phyloP scores from a whole-genome alignment of 2,888 invertebrate species.

The Argyresthia goedartella region DNA sequence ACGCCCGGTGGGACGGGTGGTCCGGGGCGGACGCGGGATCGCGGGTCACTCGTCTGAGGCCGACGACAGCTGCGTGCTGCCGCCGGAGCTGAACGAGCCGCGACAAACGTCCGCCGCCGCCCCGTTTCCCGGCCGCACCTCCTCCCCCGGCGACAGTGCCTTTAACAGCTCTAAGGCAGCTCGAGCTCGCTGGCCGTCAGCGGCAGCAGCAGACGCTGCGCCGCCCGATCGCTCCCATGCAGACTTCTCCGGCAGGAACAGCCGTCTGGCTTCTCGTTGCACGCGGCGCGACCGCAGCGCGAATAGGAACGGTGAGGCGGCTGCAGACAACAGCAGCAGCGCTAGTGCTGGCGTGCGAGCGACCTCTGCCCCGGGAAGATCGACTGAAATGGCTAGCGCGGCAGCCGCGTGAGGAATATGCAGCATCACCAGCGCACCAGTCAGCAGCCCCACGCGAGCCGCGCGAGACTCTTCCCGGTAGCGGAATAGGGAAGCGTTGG shows the following conservation, averaged over 20 bases:
- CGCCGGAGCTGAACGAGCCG: slow-evolving; percentile 75
- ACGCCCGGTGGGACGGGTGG: slow-evolving; percentile 42
- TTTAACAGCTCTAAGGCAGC: slow-evolving; percentile 53
- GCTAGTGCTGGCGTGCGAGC: slow-evolving; percentile 63
- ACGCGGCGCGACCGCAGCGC: slow-evolving; percentile 81
- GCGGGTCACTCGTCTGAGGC: slow-evolving; percentile 72
- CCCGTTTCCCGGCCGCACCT: slow-evolving; percentile 50
- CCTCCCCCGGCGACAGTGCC: slow-evolving; percentile 54
- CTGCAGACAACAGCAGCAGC: slow-evolving; percentile 72
- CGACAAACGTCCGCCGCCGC: slow-evolving; percentile 68
- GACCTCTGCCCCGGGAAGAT: slow-evolving; percentile 56
- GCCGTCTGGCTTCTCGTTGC: slow-evolving; percentile 51
- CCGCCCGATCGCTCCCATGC: slow-evolving; percentile 67
- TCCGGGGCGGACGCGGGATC: slow-evolving; percentile 24
- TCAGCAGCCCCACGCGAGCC: slow-evolving; percentile 77
- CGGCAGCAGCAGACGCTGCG: too few relatives aligned
- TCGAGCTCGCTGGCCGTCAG: slow-evolving; percentile 62
- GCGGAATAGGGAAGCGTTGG: slow-evolving; percentile 86
- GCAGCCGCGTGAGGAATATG: slow-evolving; percentile 75
- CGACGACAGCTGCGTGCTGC: slow-evolving; percentile 73
- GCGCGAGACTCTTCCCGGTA: slow-evolving; percentile 92
- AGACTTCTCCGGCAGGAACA: slow-evolving; percentile 50
- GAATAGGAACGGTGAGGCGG: slow-evolving; percentile 81
- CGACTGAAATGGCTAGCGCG: slow-evolving; percentile 38
- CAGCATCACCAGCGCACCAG: slow-evolving; percentile 81